These are phyloP conservation scores for Venustaconcha ellipsiformis DNA, from an alignment of 1,140 invertebrate genomes.

Conservation along the genomic window DNA sequence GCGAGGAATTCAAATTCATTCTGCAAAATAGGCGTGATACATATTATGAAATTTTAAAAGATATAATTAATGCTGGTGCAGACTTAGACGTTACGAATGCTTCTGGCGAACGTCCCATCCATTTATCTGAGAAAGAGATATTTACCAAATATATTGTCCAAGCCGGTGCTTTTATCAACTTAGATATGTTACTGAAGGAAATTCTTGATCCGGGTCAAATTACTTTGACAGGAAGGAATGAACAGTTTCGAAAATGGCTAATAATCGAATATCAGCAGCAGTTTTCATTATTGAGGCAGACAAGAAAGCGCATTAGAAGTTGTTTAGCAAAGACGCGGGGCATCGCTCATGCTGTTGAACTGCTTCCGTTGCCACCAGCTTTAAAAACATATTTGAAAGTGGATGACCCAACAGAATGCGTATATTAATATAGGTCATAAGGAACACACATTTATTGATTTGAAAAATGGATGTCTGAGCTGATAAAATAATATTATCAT, in stretches of 20 bases:
- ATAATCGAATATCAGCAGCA: slow-evolving; percentile 13
- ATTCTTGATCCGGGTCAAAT: slow-evolving; percentile 3
- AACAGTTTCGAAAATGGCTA: slow-evolving; percentile 6
- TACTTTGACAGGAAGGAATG: background rate
- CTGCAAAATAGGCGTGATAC: slow-evolving; percentile 4
- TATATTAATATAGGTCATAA: too few relatives aligned
- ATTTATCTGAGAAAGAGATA: background rate
- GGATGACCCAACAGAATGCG: background rate
- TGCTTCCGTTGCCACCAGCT: slow-evolving; percentile 25
- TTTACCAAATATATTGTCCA: slow-evolving; percentile 10
- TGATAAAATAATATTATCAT: too few relatives aligned
- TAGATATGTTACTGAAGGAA: background rate
- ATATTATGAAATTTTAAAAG: slow-evolving; percentile 18
- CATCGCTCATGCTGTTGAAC: slow-evolving; percentile 16
- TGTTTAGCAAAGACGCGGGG: slow-evolving; percentile 15
- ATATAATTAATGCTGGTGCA: slow-evolving; percentile 33
- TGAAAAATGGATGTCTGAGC: too few relatives aligned
- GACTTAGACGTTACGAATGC: slow-evolving; percentile 5
- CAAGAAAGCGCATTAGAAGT: slow-evolving; percentile 19
- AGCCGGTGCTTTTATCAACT: slow-evolving; percentile 14
- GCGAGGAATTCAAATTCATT: slow-evolving; percentile 20
- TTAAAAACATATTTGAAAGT: slow-evolving; percentile 32
- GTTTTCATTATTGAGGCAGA: slow-evolving; percentile 17
- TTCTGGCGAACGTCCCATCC: background rate
- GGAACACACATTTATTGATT: too few relatives aligned